phyloP scores from a whole-genome alignment of 2,113 vertebrate species.

The Clupea harengus region DNA sequence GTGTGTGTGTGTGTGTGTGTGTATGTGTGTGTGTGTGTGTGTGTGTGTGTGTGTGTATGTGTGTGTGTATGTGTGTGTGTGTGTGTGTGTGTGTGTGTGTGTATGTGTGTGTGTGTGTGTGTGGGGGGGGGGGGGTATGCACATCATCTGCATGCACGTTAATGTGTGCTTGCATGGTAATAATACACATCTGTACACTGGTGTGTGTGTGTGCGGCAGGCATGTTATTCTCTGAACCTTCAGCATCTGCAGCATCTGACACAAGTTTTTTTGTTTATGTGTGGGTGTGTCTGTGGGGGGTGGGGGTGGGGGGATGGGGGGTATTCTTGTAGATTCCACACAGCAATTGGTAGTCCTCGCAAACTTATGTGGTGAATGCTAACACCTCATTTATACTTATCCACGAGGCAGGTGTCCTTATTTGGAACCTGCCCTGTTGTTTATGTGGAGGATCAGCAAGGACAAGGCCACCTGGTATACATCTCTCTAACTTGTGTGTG shows the following conservation, averaged over 20 bases:
- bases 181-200: no score
- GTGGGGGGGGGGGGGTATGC: no score
- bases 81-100: no score
- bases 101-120: no score
- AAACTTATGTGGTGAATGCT: not conserved
- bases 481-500: not conserved
- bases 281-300: not conserved
- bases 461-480: not conserved
- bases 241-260: no score
- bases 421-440: not conserved
- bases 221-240: no score
- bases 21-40: not conserved
- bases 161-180: no score
- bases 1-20: not conserved
- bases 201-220: no score
- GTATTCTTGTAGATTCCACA: not conserved
- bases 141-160: no score
- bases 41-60: not conserved
- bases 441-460: not conserved
- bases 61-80: not conserved
- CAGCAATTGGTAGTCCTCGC: not conserved
- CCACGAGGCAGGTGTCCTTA: not conserved
- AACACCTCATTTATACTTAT: not conserved
- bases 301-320: no score
- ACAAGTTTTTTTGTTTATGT: not conserved